phyloP scores from a whole-genome alignment of 2,888 invertebrate genomes.

The Sphaeridia pumilis region DNA sequence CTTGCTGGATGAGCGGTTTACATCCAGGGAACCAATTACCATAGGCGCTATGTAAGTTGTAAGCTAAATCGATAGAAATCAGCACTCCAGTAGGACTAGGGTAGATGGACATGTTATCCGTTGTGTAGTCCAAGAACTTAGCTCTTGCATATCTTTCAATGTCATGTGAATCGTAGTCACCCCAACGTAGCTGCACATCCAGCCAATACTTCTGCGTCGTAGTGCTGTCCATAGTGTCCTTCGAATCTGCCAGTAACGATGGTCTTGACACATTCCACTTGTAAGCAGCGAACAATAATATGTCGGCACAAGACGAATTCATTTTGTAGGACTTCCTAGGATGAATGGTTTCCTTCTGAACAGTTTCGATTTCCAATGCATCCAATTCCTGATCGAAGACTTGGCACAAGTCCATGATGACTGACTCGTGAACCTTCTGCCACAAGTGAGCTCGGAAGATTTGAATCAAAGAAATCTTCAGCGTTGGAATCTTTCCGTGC shows the following conservation, averaged over 20 bases:
- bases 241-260: constrained; percentile 89
- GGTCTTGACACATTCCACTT: constrained; percentile 98
- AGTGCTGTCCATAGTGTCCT: constrained; percentile 98
- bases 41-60: constrained; percentile 96
- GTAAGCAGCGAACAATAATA: constrained; percentile 97
- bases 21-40: constrained; percentile 99
- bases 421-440: constrained; percentile 99
- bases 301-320: constrained; percentile 99
- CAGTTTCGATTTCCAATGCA: constrained; percentile 97
- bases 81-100: constrained; percentile 96
- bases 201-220: constrained; percentile 99
- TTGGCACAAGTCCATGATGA: constrained; percentile 99
- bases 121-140: constrained; percentile 98
- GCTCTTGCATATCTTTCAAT: constrained; percentile 93
- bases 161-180: constrained; percentile 99
- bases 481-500: constrained; percentile 98
- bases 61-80: constrained; percentile 94
- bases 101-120: constrained; percentile 99
- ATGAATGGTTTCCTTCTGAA: constrained; percentile 99
- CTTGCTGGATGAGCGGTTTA: constrained; percentile 95
- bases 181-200: constrained; percentile 97
- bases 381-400: constrained; percentile 99
- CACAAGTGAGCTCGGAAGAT: constrained; percentile 99
- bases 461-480: constrained; percentile 98
- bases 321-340: constrained; percentile 99